Percentiles rank a stretch among this genome's conserved stretches.
phyloP scores from a whole-genome alignment of 2,797 vertebrate species.

The Cryptoprocta ferox region DNA sequence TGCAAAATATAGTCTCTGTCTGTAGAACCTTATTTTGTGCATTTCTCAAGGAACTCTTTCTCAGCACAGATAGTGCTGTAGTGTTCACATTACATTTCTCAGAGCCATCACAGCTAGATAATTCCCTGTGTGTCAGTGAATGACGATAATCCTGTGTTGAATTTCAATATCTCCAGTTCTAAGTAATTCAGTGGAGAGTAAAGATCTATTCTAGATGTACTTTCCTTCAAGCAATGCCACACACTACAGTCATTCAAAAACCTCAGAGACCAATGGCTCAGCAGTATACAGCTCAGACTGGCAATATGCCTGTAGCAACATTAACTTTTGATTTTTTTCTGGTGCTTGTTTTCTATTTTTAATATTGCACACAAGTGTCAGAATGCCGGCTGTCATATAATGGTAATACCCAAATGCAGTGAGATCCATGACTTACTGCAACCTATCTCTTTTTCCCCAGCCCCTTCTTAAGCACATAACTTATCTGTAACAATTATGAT shows the following conservation, averaged over 20 bases:
- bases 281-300: not conserved
- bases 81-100: not conserved
- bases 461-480: not conserved
- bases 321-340: conserved; percentile 64
- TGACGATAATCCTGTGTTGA: not conserved
- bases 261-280: conserved; percentile 34
- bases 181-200: conserved; percentile 23
- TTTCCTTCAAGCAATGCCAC: conserved; percentile 51
- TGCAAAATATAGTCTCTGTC: not conserved
- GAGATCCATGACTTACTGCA: not conserved
- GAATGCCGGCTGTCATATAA: not conserved
- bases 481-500: not conserved
- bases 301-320: not conserved
- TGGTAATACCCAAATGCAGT: not conserved
- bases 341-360: conserved; percentile 59
- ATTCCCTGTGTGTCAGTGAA: conserved; percentile 17
- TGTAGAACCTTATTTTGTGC: not conserved
- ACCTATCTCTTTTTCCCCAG: not conserved
- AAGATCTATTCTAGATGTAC: conserved; percentile 13
- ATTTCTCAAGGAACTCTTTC: not conserved
- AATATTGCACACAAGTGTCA: not conserved
- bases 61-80: not conserved
- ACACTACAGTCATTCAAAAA: not conserved
- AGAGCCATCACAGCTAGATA: not conserved
- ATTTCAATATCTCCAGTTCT: conserved; percentile 60